These are phyloP conservation scores for Talpa occidentalis DNA, from an alignment of 2,113 vertebrate species.

Conservation along the genomic window DNA sequence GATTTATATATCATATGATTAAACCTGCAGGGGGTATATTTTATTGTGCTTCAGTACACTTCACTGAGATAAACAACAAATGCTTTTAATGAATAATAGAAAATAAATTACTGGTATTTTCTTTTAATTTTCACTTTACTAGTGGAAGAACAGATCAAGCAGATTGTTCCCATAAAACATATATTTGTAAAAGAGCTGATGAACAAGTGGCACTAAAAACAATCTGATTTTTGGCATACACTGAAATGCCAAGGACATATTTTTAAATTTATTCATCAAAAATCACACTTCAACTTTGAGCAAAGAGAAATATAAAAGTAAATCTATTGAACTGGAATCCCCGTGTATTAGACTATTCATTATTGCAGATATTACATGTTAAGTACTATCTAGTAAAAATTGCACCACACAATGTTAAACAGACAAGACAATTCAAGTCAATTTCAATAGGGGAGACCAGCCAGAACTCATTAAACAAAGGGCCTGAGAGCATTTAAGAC, in stretches of 20 bases:
- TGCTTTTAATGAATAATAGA: slow-evolving; percentile 8
- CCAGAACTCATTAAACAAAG: background rate
- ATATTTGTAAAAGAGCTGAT: slow-evolving; percentile 52
- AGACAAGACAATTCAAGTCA: background rate
- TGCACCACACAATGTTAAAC: background rate
- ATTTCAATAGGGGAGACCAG: background rate
- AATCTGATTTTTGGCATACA: slow-evolving; percentile 57
- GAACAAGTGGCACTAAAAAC: slow-evolving; percentile 32
- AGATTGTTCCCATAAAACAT: slow-evolving; percentile 1
- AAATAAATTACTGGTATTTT: slow-evolving; percentile 41
- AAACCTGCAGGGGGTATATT: background rate
- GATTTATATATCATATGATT: background rate
- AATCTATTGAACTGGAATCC: slow-evolving; percentile 32
- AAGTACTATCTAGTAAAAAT: background rate
- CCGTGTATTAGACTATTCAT: background rate
- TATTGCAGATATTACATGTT: background rate
- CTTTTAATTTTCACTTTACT: background rate
- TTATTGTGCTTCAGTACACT: background rate
- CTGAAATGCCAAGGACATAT: background rate
- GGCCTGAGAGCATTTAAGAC: background rate
- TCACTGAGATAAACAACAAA: background rate
- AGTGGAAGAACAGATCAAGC: background rate
- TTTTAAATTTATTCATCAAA: slow-evolving; percentile 11
- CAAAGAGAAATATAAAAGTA: slow-evolving; percentile 9
- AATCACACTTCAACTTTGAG: slow-evolving; percentile 25